These are phyloP conservation scores for Epinephelus lanceolatus DNA, from an alignment of 2,113 vertebrate genomes.

Conservation along the genomic window DNA sequence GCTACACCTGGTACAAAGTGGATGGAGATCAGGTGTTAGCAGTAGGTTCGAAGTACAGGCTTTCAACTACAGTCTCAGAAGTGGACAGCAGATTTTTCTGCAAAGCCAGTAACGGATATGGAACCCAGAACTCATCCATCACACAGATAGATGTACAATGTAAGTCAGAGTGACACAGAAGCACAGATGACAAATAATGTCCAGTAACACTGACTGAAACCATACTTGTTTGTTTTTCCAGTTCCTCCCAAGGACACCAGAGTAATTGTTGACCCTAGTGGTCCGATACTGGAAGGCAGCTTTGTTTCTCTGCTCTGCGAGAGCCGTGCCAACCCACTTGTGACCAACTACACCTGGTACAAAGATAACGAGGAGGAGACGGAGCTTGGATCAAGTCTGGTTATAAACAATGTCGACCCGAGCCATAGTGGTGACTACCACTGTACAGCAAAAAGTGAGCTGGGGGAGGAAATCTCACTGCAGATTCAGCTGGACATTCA, in stretches of 20 bases:
- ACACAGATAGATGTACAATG: slow-evolving; percentile 68
- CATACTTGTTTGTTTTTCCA: slow-evolving; percentile 24
- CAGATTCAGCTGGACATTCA: slow-evolving; percentile 66
- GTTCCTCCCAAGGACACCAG: slow-evolving; percentile 76
- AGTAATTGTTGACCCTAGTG: slow-evolving; percentile 39
- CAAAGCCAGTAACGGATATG: slow-evolving; percentile 60
- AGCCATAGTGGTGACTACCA: slow-evolving; percentile 62
- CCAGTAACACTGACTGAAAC: background rate
- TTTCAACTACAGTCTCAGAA: slow-evolving; percentile 47
- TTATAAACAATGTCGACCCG: slow-evolving; percentile 9
- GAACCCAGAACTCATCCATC: slow-evolving; percentile 69
- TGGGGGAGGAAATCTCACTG: slow-evolving; percentile 55
- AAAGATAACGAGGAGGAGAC: slow-evolving; percentile 46
- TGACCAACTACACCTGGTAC: slow-evolving; percentile 80
- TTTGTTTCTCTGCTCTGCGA: slow-evolving; percentile 71
- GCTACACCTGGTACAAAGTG: slow-evolving; percentile 78
- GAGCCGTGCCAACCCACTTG: slow-evolving; percentile 77
- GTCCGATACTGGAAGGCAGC: slow-evolving; percentile 65
- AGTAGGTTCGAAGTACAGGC: slow-evolving; percentile 6
- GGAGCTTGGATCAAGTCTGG: slow-evolving; percentile 27
- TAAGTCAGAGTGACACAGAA: slow-evolving; percentile 47
- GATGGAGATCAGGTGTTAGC: slow-evolving; percentile 34
- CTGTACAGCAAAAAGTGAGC: slow-evolving; percentile 66
- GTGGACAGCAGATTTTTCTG: slow-evolving; percentile 62
- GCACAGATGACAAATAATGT: background rate